Conservation (phyloP, 2,888 invertebrate species). For the Limnephilus lunatus region DNA sequence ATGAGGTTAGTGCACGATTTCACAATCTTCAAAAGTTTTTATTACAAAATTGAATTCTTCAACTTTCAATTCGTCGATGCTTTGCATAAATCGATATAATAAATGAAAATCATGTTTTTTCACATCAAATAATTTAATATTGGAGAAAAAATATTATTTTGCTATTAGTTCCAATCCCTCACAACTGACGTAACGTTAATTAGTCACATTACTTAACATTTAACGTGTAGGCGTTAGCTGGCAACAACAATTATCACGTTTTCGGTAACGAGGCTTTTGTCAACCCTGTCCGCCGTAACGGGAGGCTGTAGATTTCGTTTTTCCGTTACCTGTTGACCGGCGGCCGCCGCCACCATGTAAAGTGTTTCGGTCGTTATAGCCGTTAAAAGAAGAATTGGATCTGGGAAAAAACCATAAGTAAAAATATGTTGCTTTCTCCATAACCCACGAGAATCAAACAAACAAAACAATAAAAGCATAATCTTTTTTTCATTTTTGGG, state of each 20-base stretch:
- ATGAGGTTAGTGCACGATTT: no score
- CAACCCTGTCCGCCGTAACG: conserved; percentile 33
- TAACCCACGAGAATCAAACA: background rate
- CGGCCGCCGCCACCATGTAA: conserved; percentile 7
- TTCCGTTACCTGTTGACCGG: conserved; percentile 38
- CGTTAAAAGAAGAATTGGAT: conserved; percentile 28
- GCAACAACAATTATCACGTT: background rate
- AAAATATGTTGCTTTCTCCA: background rate
- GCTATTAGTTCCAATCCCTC: background rate
- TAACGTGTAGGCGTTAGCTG: background rate
- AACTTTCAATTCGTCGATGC: no score
- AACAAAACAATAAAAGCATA: background rate
- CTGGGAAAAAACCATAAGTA: background rate
- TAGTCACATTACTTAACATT: background rate
- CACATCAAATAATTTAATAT: background rate
- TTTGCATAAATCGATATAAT: no score
- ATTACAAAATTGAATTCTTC: no score
- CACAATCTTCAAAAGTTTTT: no score
- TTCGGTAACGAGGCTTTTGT: background rate
- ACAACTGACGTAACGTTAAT: background rate
- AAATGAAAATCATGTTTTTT: no score
- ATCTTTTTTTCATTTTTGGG: no score
- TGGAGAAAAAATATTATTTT: background rate
- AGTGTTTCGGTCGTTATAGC: conserved; percentile 44
- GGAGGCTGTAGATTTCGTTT: conserved; percentile 36